A percentile compares a stretch with the other conserved stretches of the same genome.
Conservation (phyloP, 2,888 invertebrate species). For the Drosophila mettleri region DNA sequence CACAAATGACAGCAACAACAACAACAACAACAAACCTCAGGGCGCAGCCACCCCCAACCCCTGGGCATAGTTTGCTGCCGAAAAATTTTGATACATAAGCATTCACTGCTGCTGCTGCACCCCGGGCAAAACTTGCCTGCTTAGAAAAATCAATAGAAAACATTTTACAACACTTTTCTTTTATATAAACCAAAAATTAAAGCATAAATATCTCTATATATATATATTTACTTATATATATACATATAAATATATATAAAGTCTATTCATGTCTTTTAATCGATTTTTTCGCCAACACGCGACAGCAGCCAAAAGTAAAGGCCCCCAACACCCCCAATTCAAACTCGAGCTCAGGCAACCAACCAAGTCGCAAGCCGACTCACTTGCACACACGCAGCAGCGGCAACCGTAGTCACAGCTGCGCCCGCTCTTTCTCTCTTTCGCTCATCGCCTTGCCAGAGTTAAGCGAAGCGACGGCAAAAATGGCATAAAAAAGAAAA, state of each 20-base stretch:
- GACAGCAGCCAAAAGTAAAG: slow-evolving; percentile 37
- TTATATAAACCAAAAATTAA: slow-evolving; percentile 35
- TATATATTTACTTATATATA: neutral
- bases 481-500: slow-evolving; percentile 25
- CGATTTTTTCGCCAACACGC: slow-evolving; percentile 65
- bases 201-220: slow-evolving; percentile 22
- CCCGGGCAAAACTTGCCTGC: slow-evolving; percentile 22
- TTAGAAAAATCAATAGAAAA: slow-evolving; percentile 68
- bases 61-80: slow-evolving; percentile 53
- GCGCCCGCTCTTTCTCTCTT: slow-evolving; percentile 1
- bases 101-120: slow-evolving; percentile 9
- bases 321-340: slow-evolving; percentile 7
- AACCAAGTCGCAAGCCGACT: slow-evolving; percentile 14
- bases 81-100: slow-evolving; percentile 74
- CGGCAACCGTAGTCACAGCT: neutral
- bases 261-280: slow-evolving; percentile 47
- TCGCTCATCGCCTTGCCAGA: slow-evolving; percentile 12
- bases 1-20: slow-evolving; percentile 51
- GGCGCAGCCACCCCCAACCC: slow-evolving; percentile 16
- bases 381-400: slow-evolving; percentile 21
- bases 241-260: neutral
- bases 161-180: slow-evolving; percentile 32
- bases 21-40: slow-evolving; percentile 24
- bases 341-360: neutral
- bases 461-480: slow-evolving; percentile 29